Base-by-base conservation (phyloP, 2,888 invertebrate genomes). In the Platypus cylindrus region DNA sequence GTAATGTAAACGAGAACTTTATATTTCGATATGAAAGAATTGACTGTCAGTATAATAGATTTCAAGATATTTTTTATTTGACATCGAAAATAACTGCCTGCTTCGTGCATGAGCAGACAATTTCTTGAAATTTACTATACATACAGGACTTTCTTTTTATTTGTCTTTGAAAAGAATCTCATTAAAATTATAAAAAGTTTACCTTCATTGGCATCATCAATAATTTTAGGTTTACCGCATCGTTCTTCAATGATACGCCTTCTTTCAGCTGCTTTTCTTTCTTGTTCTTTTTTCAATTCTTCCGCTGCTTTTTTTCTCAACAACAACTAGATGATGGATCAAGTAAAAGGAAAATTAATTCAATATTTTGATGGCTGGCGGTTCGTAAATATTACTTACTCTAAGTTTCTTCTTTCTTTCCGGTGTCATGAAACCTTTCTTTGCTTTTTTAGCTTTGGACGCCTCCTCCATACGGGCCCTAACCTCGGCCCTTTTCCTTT, bases 381-480 rank as follows among this genome's bases (percentile, higher is more conserved):
- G 20, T 17, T 9, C 13, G 16, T 20, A 16, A 22, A 13, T 24
- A 15, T 22, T 18, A 72, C 83, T 73, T 62, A 94, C 94, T 78
- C 95, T 84, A 62, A 97, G 89, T 69, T 95, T 94, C 87, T 95
- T 97, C 86, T 97, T 97, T 71, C 97, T 91, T 71, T 97, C 95
- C 45, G 95, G 94, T 60, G 97, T 94, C 90, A 94, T 94, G 81
- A 97, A 95, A 78, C 97, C 97, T 73, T 95, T 97, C 84, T 97
- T 97, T 64, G 90, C 91, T 73, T 93, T 94, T 73, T 95, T 95
- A 64, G 89, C 90, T 65, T 90, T 89, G 66, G 93, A 90, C 68
- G 93, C 91, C 67, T 94, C 94, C 71, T 97, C 95, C 75, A 95
- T 85, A 64, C 94, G 90, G 73, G 89, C 89, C 68, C 94, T 84